Percentiles rank a stretch among this genome's conserved stretches.
These are phyloP conservation scores for Nysson spinosus DNA, from an alignment of 2,888 invertebrate genomes.

Conservation along the genomic window DNA sequence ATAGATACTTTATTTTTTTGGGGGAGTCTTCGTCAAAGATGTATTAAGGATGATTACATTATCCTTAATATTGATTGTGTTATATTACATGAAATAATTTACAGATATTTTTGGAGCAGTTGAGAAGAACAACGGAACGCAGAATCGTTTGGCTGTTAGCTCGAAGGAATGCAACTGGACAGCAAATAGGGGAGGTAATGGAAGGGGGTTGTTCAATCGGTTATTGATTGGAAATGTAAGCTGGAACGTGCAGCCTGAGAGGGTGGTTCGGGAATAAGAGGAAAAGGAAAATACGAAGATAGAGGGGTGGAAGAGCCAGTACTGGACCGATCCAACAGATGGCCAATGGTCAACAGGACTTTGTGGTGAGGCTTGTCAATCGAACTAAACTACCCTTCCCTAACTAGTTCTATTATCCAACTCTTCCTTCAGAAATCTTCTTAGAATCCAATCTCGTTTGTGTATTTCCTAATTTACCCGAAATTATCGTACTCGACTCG, in stretches of 20 bases:
- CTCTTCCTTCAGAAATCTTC: too few relatives aligned
- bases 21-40: too few relatives aligned
- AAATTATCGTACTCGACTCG: too few relatives aligned
- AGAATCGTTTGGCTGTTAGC: conserved; percentile 65
- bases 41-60: too few relatives aligned
- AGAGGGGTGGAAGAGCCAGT: conserved; percentile 58
- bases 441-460: too few relatives aligned
- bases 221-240: conserved; percentile 77
- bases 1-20: too few relatives aligned
- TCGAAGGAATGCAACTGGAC: conserved; percentile 62
- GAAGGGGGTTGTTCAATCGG: conserved; percentile 73
- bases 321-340: conserved; percentile 71
- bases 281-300: conserved; percentile 32
- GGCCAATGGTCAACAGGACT: conserved; percentile 69
- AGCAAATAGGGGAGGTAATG: conserved; percentile 53
- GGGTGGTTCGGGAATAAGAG: conserved; percentile 45
- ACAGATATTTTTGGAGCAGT: conserved; percentile 14
- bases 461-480: too few relatives aligned
- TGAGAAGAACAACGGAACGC: conserved; percentile 35
- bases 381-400: conserved; percentile 50
- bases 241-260: conserved; percentile 52
- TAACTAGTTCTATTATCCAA: too few relatives aligned
- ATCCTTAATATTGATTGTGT: too few relatives aligned
- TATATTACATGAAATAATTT: too few relatives aligned
- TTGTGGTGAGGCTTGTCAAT: conserved; percentile 50